Base-by-base conservation (phyloP, 2,888 invertebrate species). In the Ditylenchus weischeri region DNA sequence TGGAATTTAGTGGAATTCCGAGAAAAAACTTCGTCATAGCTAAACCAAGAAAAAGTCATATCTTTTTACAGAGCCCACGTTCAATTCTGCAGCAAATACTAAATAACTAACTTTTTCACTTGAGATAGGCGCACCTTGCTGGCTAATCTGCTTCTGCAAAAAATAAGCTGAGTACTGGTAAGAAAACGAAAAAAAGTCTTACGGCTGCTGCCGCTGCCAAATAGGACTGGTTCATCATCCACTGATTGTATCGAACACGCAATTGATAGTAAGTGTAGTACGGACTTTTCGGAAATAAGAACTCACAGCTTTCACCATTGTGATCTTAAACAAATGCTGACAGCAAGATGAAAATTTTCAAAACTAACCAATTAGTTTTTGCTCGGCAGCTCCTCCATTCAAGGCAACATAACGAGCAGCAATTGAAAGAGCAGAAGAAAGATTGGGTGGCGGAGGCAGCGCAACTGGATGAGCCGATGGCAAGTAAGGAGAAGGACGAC, bases 401-500 rank as follows among this genome's bases (percentile, higher is more conserved):
- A 92, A 91, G 0, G 92, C 90, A 0, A 98, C 95, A 84, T 95
- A 95, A 72, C 90, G 89, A 0, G 96, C 95, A 89, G 96, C 93
- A 85, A 94, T 93, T 84, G 94, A 93, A 68, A 98, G 90, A 11
- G 96, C 90, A 23, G 90, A 87, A 81, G 90, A 89, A 0, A 90
- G 86, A 77, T 92, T 92, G 6, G 90, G 89, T 0, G 92, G 90
- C 0, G 94, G 94, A 1, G 85, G 84, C 13, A 81, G 67, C 8
- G 75, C 69, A 47, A 71, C 62, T 8, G 77, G 72, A 29, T 68
- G 69, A 23, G 75, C 75, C 11, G 69, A 71, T 13, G 73, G 73
- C 23, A 54, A 50, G 48, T 62, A 74, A 7, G 73, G 72, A 23
- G 65, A 69, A 8, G 67, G 72, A 19, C 68, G 63, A 10, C 66